A percentile compares a stretch with the other conserved stretches of the same genome.
Evolutionary conservation across 2,888 invertebrate genomes (phyloP).

Genomic region (Epinotia bilunana): DNA sequence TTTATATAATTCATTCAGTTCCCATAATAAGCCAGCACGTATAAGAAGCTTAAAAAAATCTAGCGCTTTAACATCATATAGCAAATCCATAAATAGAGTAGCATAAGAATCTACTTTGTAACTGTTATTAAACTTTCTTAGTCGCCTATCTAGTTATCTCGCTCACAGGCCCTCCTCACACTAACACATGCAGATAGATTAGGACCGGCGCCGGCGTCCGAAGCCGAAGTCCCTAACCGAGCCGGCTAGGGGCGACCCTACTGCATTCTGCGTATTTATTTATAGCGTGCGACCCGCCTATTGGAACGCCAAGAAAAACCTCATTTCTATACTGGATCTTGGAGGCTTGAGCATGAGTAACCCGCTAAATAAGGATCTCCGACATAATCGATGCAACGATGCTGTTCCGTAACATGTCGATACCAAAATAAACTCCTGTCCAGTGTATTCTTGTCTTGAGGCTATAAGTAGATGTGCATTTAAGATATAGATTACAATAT

Average conservation of each 20-base stretch:
- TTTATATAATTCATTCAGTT: neutral
- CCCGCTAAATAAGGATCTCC: conserved; percentile 47
- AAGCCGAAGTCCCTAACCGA: conserved; percentile 36
- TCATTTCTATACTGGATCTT: conserved; percentile 47
- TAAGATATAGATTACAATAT: neutral
- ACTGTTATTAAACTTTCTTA: conserved; percentile 20
- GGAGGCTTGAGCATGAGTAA: conserved; percentile 45
- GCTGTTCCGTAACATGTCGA: conserved; percentile 41
- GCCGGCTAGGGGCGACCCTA: conserved; percentile 38
- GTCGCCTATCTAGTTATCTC: conserved; percentile 16
- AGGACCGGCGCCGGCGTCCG: conserved; percentile 10
- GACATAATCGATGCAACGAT: conserved; percentile 37
- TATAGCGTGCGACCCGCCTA: conserved; percentile 47
- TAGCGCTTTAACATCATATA: neutral
- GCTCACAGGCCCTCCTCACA: conserved; percentile 19
- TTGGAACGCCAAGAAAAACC: conserved; percentile 50
- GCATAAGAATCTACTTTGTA: conserved; percentile 2
- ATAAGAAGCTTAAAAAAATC: conserved; percentile 9
- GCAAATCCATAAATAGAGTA: neutral
- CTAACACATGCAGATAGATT: conserved; percentile 32
- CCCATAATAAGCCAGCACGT: conserved; percentile 8
- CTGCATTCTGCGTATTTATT: conserved; percentile 47
- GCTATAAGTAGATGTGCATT: conserved; percentile 12
- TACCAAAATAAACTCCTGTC: conserved; percentile 35
- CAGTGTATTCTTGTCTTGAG: conserved; percentile 32